Base-by-base conservation (phyloP, 2,888 invertebrate genomes). In the Acanthoscelides obtectus region DNA sequence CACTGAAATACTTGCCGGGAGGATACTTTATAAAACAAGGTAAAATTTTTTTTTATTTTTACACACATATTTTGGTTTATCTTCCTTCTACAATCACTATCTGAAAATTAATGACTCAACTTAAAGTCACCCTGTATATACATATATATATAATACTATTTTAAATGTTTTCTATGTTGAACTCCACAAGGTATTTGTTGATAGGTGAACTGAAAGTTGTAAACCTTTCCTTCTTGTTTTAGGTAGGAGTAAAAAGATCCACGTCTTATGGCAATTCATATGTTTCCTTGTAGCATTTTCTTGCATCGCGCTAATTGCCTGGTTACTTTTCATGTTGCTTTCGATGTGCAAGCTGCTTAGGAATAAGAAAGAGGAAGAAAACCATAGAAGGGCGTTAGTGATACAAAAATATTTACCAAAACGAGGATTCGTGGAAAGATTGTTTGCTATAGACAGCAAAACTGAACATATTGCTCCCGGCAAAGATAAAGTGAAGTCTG, bases 211-310 rank as follows among this genome's bases (percentile, higher is more conserved):
- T n/a, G 0, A 20, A 65, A 21, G 0, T 5, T 19, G 21, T 20
- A 45, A 21, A 21, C n/a, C 20, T 63, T 63, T 17, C 19, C 19
- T 22, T 21, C 20, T 6, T 25, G 4, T 6, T 12, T 12, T 45
- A 45, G 45, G 45, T 20, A 64, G 12, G 1, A 64, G 64, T 20
- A 72, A 70, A 45, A 73, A 64, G 12, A 45, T 74, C 17, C 75
- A 75, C 45, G 67, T 74, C 6, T 69, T 78, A 6, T 79, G 79
- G 79, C 79, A 79, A 71, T 75, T 78, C 63, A 71, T 79, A 22
- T 79, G 79, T 66, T 63, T 76, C 0, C 1, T 73, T 1, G 22
- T 70, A 1, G 74, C 79, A 22, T 20, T 76, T 22, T 22, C 69
- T 19, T 6, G 72, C 0, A 77, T 76, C 22, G 65, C 68, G 3